A percentile compares a stretch with the other conserved stretches of the same genome.
Evolutionary conservation across 2,797 vertebrate species (phyloP).

Genomic region (Molossus molossus): DNA sequence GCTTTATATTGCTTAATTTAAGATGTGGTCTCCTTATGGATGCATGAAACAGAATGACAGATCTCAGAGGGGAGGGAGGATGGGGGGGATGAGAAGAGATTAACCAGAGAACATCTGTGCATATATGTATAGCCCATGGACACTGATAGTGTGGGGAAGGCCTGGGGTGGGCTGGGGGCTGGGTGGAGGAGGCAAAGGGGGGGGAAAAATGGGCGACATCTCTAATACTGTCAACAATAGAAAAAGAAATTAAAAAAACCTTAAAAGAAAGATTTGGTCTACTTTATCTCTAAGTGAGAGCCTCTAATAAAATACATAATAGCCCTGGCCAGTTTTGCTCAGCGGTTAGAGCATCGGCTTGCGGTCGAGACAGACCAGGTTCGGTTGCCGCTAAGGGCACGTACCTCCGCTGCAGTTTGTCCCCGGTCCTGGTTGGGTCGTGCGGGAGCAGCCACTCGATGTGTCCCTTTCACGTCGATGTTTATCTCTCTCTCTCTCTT

Average conservation of each 20-base stretch:
- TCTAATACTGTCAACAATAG: background rate
- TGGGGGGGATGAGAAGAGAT: background rate
- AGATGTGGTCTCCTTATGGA: background rate
- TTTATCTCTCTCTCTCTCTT: too few species aligned
- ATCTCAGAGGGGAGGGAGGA: background rate
- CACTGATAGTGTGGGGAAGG: background rate
- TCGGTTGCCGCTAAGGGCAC: too few species aligned
- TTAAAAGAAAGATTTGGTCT: background rate
- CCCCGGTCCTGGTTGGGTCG: too few species aligned
- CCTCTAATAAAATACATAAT: constrained; percentile 1
- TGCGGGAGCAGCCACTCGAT: too few species aligned
- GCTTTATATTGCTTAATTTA: background rate
- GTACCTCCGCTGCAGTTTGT: too few species aligned
- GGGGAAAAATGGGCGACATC: background rate
- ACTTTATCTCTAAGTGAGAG: background rate
- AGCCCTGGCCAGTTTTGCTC: too few species aligned
- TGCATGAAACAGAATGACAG: background rate
- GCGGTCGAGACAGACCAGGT: too few species aligned
- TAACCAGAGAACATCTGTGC: background rate
- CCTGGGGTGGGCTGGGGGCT: background rate
- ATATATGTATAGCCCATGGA: background rate
- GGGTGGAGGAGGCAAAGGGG: background rate
- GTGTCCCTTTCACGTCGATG: too few species aligned
- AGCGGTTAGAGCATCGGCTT: too few species aligned
- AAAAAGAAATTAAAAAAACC: background rate